Percentiles rank a stretch among this genome's conserved stretches.
Evolutionary conservation across 1,140 invertebrate species (phyloP).

Genomic region (Neodiprion pinetum): DNA sequence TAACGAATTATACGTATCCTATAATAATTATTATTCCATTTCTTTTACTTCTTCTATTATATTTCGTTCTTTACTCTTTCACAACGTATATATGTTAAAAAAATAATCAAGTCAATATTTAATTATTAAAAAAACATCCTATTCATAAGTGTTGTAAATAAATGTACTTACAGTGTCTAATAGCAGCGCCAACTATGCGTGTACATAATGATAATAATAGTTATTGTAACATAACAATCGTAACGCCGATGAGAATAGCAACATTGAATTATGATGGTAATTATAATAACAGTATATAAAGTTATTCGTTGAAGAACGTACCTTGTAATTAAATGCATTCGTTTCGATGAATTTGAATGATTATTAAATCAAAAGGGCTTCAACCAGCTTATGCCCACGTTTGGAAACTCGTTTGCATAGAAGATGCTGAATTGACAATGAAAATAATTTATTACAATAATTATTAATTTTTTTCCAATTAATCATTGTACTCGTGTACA

Average conservation of each 20-base stretch:
- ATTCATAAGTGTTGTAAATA: constrained; percentile 62
- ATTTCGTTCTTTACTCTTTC: too few species aligned
- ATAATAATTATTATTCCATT: too few species aligned
- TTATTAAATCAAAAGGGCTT: too few species aligned
- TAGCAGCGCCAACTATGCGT: constrained; percentile 56
- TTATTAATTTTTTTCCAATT: neutral
- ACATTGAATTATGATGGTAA: neutral
- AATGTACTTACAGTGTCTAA: constrained; percentile 62
- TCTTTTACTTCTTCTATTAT: too few species aligned
- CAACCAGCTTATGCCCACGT: too few species aligned
- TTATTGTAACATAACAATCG: neutral
- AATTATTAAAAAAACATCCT: constrained; percentile 48
- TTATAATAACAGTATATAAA: too few species aligned
- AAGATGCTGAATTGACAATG: neutral
- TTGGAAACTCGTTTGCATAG: neutral
- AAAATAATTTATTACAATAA: neutral
- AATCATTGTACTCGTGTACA: neutral
- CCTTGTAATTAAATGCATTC: too few species aligned
- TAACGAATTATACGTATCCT: too few species aligned
- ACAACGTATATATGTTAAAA: neutral
- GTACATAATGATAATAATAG: constrained; percentile 30
- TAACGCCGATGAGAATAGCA: neutral
- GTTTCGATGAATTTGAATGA: too few species aligned
- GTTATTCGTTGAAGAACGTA: too few species aligned
- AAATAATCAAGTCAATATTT: constrained; percentile 29